Evolutionary conservation across 2,888 invertebrate species (phyloP).

Genomic region (Troilus luridus): DNA sequence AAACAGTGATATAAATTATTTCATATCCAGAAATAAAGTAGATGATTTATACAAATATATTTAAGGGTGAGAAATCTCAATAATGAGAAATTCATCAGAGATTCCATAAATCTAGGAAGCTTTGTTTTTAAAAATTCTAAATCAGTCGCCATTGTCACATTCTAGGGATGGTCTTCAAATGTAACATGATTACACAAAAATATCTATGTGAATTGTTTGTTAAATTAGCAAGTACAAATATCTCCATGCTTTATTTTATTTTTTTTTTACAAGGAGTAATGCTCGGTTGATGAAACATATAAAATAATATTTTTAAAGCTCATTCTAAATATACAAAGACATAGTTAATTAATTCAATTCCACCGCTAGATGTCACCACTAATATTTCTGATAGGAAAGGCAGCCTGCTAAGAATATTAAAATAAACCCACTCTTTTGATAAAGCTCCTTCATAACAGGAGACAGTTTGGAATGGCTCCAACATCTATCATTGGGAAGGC

Average conservation of each 20-base stretch:
- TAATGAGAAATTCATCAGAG: no score
- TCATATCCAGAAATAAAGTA: no score
- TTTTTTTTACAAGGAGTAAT: not conserved
- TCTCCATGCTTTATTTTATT: not conserved
- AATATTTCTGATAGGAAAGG: constrained; percentile 18
- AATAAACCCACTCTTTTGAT: constrained; percentile 6
- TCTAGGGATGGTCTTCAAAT: no score
- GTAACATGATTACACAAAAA: no score
- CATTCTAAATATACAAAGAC: not conserved
- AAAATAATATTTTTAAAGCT: constrained; percentile 26
- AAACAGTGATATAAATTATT: no score
- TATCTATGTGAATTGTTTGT: no score
- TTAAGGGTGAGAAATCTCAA: no score
- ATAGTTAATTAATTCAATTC: constrained; percentile 14
- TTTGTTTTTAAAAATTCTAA: no score
- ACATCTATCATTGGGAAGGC: not conserved
- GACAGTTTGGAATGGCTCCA: constrained; percentile 19
- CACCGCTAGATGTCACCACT: not conserved
- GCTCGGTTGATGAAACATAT: not conserved
- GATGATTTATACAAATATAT: no score
- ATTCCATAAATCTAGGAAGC: no score
- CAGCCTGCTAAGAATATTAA: constrained; percentile 16
- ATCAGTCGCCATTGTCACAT: no score
- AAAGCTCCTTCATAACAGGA: not conserved
- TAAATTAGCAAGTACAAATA: no score